Evolutionary conservation across 2,113 vertebrate genomes (phyloP), one percentile per base, ranked within the genome.

Genomic region (Rhombomys opimus): DNA sequence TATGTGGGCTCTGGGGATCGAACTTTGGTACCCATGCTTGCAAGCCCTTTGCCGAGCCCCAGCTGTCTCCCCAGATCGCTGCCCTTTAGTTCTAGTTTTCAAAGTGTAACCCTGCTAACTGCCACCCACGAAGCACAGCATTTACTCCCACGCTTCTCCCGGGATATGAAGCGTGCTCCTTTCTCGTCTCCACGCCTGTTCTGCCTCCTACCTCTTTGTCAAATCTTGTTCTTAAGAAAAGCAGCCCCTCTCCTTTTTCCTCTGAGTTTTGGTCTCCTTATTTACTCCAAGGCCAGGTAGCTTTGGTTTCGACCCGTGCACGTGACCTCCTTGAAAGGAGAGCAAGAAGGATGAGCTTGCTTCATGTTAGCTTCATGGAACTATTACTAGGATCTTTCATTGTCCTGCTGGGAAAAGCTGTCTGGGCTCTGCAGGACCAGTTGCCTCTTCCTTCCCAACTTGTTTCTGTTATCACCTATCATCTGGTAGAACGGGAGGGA

Each of bases 371-470:
- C 54, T 73, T 77, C 61, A 30, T 30, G 46, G 77, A 86, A 70
- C 76, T 38, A 67, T 97, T 59, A 68, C 72, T 46, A 63, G 72
- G 22, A 68, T 70, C 68, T 93, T 91, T 88, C 88, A 86, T 93
- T n/a, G 13, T 87, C 95, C 90, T 82, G 78, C 73, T 97, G 81
- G 30, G 90, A 61, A 95, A 87, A 78, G 54, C 77, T 94, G 73
- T 14, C 9, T 38, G 72, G 59, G 61, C 12, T 95, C 46, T 59
- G n/a, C 73, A 87, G 80, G 81, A 80, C 80, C 46, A 38, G 23
- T 72, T 90, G 88, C 14, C 68, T 95, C 94, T 95, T 93, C 61
- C 80, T 92, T 91, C 75, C 63, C 46, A 89, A 75, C 88, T 95
- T 57, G 73, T 15, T 84, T 93, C 25, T 18, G 12, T 87, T 72